These are phyloP conservation scores for Ellobius talpinus DNA, from an alignment of 2,113 vertebrate species.

Conservation along the genomic window DNA sequence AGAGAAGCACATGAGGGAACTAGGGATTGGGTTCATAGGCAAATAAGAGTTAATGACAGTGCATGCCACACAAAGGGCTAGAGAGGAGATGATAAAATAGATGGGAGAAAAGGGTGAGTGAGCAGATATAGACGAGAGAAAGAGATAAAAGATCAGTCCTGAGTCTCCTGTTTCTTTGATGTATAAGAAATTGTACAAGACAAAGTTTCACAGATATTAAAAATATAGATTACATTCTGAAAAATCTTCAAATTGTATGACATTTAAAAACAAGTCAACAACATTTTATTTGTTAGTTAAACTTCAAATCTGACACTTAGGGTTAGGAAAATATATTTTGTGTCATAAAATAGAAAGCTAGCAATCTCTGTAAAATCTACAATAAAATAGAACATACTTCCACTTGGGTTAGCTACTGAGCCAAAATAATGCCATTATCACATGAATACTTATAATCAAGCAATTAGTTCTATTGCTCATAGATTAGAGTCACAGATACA, in stretches of 20 bases:
- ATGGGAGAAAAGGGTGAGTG: background rate
- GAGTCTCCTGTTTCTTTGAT: background rate
- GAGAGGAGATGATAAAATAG: background rate
- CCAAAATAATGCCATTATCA: constrained; percentile 49
- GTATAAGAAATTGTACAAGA: accelerated
- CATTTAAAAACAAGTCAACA: constrained; percentile 40
- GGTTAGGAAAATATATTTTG: constrained; percentile 6
- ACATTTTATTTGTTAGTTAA: background rate
- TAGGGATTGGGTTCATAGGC: background rate
- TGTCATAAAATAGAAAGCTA: constrained; percentile 22
- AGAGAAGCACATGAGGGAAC: background rate
- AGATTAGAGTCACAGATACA: constrained; percentile 26
- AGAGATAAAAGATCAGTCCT: background rate
- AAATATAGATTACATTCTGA: background rate
- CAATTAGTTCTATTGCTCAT: constrained; percentile 58
- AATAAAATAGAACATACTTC: background rate
- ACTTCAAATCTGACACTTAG: constrained; percentile 38
- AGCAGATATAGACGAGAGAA: background rate
- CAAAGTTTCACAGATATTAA: background rate
- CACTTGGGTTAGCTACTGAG: constrained; percentile 4
- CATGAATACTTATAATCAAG: constrained; percentile 69
- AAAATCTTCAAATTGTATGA: background rate
- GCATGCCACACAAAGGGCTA: background rate
- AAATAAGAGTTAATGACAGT: background rate
- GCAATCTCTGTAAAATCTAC: background rate